Conservation (phyloP, 2,888 invertebrate species). For the Phoenoteleia sp. region DNA sequence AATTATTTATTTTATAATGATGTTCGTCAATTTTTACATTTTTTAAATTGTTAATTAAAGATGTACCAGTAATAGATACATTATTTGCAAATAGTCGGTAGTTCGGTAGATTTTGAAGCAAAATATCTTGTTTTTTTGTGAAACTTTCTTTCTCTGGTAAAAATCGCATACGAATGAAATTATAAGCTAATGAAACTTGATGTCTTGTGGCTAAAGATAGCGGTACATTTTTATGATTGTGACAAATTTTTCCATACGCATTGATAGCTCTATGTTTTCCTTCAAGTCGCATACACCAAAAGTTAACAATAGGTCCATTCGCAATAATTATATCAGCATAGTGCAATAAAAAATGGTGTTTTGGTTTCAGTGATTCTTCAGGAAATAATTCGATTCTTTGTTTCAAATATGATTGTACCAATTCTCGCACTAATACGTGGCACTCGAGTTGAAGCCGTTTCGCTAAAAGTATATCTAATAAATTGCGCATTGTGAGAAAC, state of each 20-base stretch:
- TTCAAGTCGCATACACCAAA: conserved; percentile 59
- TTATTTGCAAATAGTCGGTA: not conserved
- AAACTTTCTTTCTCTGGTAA: not conserved
- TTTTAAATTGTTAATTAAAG: too few species aligned
- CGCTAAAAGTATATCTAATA: conserved; percentile 46
- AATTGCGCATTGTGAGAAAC: conserved; percentile 51
- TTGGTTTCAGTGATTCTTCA: conserved; percentile 37
- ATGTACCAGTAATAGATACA: too few species aligned
- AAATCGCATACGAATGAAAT: not conserved
- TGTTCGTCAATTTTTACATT: not conserved
- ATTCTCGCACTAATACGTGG: not conserved
- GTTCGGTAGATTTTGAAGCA: not conserved
- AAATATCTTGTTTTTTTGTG: not conserved
- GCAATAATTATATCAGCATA: not conserved
- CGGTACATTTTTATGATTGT: conserved; percentile 42
- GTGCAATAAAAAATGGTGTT: conserved; percentile 45
- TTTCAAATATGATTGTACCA: conserved; percentile 24
- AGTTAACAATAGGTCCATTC: conserved; percentile 58
- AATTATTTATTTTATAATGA: conserved; percentile 4
- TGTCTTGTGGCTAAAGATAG: conserved; percentile 44
- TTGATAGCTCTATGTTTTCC: conserved; percentile 35
- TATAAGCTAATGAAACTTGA: not conserved
- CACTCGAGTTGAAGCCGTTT: conserved; percentile 29
- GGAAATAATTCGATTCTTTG: conserved; percentile 52
- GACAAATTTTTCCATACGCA: conserved; percentile 34